Percentiles rank a stretch among this genome's conserved stretches.
phyloP scores from a whole-genome alignment of 2,113 vertebrate species.

The Neogale vison region DNA sequence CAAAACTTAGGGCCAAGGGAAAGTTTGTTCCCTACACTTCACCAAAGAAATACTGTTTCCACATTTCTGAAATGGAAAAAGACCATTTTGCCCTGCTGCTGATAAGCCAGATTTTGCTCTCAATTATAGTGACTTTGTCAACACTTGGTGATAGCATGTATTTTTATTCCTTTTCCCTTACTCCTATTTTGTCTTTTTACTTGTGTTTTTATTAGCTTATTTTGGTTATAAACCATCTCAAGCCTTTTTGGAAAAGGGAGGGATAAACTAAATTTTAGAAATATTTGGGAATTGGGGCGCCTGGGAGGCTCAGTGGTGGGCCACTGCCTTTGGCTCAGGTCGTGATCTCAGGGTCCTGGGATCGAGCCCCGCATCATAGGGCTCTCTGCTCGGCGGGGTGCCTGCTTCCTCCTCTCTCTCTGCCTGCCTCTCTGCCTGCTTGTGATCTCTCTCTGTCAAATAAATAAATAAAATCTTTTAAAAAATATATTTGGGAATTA shows the following conservation, averaged over 20 bases:
- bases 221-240: slow-evolving; percentile 50
- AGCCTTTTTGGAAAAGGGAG: neutral
- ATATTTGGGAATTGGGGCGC: neutral
- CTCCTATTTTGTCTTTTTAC: neutral
- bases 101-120: neutral
- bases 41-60: neutral
- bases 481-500: neutral
- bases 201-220: slow-evolving; percentile 58
- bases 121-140: neutral
- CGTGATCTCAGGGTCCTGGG: too few species aligned
- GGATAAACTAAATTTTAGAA: slow-evolving; percentile 11
- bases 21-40: neutral
- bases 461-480: too few species aligned
- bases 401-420: too few species aligned
- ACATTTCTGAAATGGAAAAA: slow-evolving; percentile 16
- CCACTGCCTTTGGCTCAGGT: too few species aligned
- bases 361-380: too few species aligned
- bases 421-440: too few species aligned
- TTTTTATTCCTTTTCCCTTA: neutral
- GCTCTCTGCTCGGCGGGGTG: too few species aligned
- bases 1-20: neutral
- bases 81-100: neutral
- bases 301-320: too few species aligned
- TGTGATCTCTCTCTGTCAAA: too few species aligned
- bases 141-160: neutral